phyloP scores from a whole-genome alignment of 37 sponge, comb jelly and placozoan species.

The Lycopodina hypogea region DNA sequence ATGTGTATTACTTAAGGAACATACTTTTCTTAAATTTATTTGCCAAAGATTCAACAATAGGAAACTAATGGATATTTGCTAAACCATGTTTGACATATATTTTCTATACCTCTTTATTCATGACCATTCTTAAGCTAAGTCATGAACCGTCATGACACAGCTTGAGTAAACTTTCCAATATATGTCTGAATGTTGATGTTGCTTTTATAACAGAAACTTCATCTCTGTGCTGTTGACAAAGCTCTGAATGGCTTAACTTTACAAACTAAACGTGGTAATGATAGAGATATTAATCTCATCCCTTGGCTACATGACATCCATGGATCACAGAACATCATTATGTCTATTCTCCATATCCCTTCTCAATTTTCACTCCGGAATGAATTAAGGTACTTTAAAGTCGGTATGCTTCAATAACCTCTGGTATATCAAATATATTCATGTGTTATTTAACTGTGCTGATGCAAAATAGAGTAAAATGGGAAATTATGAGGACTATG shows the following conservation, averaged over 20 bases:
- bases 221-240: constrained; percentile 37
- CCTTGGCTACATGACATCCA: constrained; percentile 27
- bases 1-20: too few species aligned
- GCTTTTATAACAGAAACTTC: constrained; percentile 30
- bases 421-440: not conserved
- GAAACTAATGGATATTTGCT: too few species aligned
- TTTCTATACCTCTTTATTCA: too few species aligned
- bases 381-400: constrained; percentile 6
- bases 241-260: constrained; percentile 8
- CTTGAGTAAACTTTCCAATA: too few species aligned
- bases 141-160: too few species aligned
- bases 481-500: constrained; percentile 56
- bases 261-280: constrained; percentile 2
- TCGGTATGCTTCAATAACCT: not conserved
- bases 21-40: too few species aligned
- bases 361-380: not conserved
- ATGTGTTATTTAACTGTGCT: not conserved
- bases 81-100: too few species aligned
- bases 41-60: too few species aligned
- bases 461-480: constrained; percentile 19
- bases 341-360: constrained; percentile 26
- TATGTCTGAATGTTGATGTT: too few species aligned
- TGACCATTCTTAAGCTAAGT: too few species aligned
- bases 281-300: not conserved
- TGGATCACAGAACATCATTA: constrained; percentile 44